Conservation (phyloP, 2,113 vertebrate genomes). For the Megaceryle torquata region DNA sequence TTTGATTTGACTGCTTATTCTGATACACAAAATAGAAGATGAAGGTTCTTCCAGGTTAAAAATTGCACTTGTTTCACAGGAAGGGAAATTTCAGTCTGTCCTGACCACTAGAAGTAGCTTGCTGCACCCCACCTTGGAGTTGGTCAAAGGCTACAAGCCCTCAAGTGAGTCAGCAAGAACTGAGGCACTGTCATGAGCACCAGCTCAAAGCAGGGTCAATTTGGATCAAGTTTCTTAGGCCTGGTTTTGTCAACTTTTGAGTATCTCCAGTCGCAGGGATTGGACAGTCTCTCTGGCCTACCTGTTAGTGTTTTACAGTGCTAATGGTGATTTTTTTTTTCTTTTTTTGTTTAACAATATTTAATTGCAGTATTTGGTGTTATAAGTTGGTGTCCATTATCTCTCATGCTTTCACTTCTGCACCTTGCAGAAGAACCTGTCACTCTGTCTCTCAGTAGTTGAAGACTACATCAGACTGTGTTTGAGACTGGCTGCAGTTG, state of each 20-base stretch:
- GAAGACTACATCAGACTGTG: neutral
- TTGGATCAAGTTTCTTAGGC: neutral
- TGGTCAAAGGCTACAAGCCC: neutral
- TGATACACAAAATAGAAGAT: neutral
- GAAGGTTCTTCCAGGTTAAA: neutral
- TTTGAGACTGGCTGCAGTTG: neutral
- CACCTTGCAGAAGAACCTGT: neutral
- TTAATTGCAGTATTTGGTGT: neutral
- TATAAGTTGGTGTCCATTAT: neutral
- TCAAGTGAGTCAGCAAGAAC: fast-evolving
- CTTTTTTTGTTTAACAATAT: neutral
- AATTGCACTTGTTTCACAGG: neutral
- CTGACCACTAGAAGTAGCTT: neutral
- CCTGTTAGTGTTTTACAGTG: neutral
- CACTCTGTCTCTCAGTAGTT: neutral
- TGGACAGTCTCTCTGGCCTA: neutral
- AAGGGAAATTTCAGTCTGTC: neutral
- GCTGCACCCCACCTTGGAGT: neutral
- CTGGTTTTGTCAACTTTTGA: neutral
- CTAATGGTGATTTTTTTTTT: neutral
- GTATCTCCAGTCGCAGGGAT: neutral
- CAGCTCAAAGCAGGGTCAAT: neutral
- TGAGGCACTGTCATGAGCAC: neutral
- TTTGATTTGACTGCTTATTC: neutral
- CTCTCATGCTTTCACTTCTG: neutral